Conservation (phyloP, 2,113 vertebrate species). For the Ceuthmochares aereus region DNA sequence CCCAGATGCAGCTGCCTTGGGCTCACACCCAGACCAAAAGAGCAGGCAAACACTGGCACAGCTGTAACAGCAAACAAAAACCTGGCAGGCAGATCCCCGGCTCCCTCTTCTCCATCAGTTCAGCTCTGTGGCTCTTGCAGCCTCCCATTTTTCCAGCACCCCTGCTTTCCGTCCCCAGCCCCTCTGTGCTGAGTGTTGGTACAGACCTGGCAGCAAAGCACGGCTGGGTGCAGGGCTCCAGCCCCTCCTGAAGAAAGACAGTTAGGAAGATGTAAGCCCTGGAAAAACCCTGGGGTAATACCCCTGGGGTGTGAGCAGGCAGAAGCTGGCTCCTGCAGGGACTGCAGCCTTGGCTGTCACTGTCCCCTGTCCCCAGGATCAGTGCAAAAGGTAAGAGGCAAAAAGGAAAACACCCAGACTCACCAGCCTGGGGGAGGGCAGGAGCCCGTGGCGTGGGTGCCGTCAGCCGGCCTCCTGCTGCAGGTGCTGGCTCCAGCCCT, state of each 20-base stretch:
- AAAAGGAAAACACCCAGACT: slow-evolving; percentile 25
- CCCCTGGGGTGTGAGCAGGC: background rate
- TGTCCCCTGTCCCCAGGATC: background rate
- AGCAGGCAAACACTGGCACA: background rate
- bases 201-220: background rate
- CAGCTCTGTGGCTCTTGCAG: background rate
- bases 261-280: background rate
- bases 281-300: background rate
- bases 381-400: background rate
- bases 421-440: slow-evolving; percentile 43
- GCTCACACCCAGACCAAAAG: background rate
- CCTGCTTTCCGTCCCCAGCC: background rate
- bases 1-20: background rate
- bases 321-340: background rate
- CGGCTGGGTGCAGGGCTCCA: background rate
- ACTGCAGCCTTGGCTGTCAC: background rate
- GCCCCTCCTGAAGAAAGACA: background rate
- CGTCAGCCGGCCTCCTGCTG: background rate
- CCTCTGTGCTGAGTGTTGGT: background rate
- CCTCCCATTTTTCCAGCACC: background rate
- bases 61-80: background rate
- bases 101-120: background rate
- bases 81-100: background rate
- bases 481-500: background rate
- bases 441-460: slow-evolving; percentile 36